These are phyloP conservation scores for Melanotaenia pygmaea DNA, from an alignment of 2,797 vertebrate species.

Conservation along the genomic window DNA sequence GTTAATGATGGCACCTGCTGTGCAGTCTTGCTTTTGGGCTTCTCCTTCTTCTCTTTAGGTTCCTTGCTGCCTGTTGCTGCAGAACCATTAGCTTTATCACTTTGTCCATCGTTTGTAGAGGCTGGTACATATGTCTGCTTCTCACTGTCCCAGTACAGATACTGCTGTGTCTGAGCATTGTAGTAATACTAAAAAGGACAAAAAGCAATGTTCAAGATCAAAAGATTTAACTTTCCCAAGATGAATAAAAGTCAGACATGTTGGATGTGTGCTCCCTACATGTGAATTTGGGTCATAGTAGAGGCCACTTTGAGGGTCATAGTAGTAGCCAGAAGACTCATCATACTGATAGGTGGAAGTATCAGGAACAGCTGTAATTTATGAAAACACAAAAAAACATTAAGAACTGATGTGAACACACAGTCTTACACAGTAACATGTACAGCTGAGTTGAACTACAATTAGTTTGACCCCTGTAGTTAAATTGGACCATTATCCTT, in stretches of 20 bases:
- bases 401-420: not conserved
- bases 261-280: conserved; percentile 73
- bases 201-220: not conserved
- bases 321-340: conserved; percentile 98
- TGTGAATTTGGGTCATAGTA: conserved; percentile 98
- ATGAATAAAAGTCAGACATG: not conserved
- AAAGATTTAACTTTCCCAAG: conserved; percentile 3
- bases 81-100: conserved; percentile 49
- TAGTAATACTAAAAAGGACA: conserved; percentile 91
- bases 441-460: too few relatives aligned
- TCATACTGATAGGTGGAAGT: conserved; percentile 98
- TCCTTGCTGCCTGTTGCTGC: conserved; percentile 82
- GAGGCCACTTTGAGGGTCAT: conserved; percentile 93
- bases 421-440: too few relatives aligned
- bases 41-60: conserved; percentile 95
- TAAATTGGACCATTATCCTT: too few relatives aligned
- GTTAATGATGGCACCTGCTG: conserved; percentile 86
- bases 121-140: conserved; percentile 94
- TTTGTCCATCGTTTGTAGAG: conserved; percentile 68
- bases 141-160: conserved; percentile 97
- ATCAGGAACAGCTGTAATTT: conserved; percentile 87
- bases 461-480: too few relatives aligned
- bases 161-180: conserved; percentile 97
- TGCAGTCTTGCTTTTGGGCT: conserved; percentile 98
- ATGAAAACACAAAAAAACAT: conserved; percentile 5